Conservation (phyloP, 64 coral and sea anemone genomes). For the Acropora tenuis region DNA sequence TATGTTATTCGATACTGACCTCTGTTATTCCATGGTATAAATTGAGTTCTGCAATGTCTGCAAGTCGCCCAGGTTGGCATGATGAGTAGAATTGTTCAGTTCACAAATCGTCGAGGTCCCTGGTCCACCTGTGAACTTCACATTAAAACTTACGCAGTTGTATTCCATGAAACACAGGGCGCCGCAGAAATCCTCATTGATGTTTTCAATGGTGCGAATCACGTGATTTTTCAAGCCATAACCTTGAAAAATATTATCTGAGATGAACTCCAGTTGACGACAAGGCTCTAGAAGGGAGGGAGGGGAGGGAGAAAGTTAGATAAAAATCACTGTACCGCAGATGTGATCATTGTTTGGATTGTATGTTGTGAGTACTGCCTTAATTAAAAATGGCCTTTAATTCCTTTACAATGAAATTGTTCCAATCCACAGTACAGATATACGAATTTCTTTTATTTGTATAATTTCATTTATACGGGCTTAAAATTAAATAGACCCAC, state of each 20-base stretch:
- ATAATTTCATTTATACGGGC: no score
- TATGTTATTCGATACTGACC: neutral
- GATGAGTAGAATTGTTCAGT: conserved; percentile 19
- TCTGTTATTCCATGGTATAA: conserved; percentile 9
- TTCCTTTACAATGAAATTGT: no score
- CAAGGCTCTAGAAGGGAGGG: neutral
- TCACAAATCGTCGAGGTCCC: neutral
- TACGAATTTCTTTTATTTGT: no score
- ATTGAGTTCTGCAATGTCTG: neutral
- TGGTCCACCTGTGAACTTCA: neutral
- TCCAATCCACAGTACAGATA: no score
- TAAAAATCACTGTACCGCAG: no score
- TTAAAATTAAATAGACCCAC: no score
- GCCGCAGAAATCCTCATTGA: neutral
- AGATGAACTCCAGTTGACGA: neutral
- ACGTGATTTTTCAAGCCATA: neutral
- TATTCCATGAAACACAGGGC: conserved; percentile 2
- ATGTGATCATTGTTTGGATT: no score
- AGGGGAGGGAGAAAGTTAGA: no score
- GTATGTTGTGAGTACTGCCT: no score
- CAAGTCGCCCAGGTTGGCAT: neutral
- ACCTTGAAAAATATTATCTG: neutral
- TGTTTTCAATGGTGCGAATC: neutral
- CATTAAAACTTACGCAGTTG: conserved; percentile 28
- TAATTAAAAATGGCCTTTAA: no score